These are phyloP conservation scores for Microcebus griseorufus DNA, from an alignment of 2,113 vertebrate species.

Conservation along the genomic window DNA sequence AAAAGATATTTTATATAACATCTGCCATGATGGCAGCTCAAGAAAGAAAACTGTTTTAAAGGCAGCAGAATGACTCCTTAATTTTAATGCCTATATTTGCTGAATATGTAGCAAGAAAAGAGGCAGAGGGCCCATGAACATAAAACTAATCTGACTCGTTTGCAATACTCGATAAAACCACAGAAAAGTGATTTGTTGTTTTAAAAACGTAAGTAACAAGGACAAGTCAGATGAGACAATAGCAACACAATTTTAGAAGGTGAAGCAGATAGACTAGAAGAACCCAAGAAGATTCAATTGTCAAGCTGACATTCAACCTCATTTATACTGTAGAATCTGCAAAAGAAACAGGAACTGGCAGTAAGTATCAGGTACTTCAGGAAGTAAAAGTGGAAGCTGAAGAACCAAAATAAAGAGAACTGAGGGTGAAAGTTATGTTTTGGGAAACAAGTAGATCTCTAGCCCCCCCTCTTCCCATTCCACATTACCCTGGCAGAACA, in stretches of 20 bases:
- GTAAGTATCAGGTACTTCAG: background rate
- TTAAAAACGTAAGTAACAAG: background rate
- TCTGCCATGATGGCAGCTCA: background rate
- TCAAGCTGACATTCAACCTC: background rate
- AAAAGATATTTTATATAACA: background rate
- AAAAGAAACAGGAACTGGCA: background rate
- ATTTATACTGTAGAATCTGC: too few species aligned
- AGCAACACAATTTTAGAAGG: background rate
- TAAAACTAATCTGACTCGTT: background rate
- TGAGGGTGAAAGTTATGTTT: background rate
- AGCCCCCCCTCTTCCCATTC: background rate
- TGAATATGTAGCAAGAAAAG: background rate
- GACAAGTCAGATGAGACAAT: background rate
- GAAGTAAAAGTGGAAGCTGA: background rate
- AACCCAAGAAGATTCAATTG: background rate
- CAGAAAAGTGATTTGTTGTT: background rate
- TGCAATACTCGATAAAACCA: background rate
- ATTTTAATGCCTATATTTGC: background rate
- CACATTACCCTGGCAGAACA: background rate
- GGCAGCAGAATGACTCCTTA: background rate
- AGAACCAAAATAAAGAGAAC: background rate
- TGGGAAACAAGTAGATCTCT: background rate
- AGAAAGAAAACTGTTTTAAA: background rate
- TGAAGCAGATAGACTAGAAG: background rate
- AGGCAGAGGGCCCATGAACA: background rate